Evolutionary conservation across 2,113 vertebrate genomes (phyloP).

Genomic region (Peromyscus californicus): DNA sequence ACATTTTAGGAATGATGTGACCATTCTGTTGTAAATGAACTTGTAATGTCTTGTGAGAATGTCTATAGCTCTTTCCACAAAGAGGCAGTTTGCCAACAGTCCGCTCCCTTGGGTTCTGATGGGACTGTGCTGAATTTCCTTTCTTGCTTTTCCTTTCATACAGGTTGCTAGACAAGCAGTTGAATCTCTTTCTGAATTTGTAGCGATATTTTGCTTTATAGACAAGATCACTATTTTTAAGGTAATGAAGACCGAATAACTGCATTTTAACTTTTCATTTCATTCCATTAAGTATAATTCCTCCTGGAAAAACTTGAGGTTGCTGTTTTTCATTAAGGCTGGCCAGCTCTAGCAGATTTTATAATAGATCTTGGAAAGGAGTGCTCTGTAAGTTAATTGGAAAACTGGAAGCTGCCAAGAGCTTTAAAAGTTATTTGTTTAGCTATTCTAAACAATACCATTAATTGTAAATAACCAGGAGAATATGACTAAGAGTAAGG

Average conservation of each 20-base stretch:
- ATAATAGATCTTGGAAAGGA: constrained; percentile 77
- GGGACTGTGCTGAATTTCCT: constrained; percentile 48
- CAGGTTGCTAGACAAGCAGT: constrained; percentile 50
- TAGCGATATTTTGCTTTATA: constrained; percentile 63
- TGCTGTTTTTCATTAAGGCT: constrained; percentile 74
- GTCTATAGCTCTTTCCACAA: constrained; percentile 52
- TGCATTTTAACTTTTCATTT: constrained; percentile 74
- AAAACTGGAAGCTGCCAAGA: constrained; percentile 78
- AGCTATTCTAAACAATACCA: constrained; percentile 66
- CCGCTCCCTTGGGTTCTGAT: constrained; percentile 62
- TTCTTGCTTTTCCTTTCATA: constrained; percentile 18
- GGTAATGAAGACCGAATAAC: constrained; percentile 73
- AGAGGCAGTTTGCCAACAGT: constrained; percentile 60
- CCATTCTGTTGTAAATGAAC: constrained; percentile 71
- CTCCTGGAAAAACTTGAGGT: constrained; percentile 70
- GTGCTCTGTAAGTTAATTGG: constrained; percentile 80
- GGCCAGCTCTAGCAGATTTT: constrained; percentile 69
- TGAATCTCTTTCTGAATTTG: constrained; percentile 68
- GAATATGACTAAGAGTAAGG: constrained; percentile 74
- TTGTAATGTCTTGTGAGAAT: constrained; percentile 62
- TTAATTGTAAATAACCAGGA: constrained; percentile 74
- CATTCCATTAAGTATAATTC: constrained; percentile 62
- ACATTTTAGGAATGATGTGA: constrained; percentile 68
- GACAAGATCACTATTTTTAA: constrained; percentile 70
- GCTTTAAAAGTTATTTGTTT: constrained; percentile 80